Base-by-base conservation (phyloP, 2,113 vertebrate species). In the Myotis yumanensis region DNA sequence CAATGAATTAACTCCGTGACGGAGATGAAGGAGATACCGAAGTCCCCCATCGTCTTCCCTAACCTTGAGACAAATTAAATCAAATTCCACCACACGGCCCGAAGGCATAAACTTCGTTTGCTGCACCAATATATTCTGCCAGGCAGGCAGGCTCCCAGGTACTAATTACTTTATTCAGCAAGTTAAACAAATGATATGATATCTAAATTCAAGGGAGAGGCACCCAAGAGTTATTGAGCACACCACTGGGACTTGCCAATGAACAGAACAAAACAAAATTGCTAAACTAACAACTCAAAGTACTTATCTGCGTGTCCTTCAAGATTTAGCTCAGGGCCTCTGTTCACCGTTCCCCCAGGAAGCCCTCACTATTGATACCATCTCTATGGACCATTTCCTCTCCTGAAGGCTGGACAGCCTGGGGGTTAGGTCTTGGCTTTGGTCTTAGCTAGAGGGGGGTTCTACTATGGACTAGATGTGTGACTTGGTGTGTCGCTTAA, bases 41-140 rank as follows among this genome's bases (percentile, higher is more conserved):
- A 96, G 94, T 96, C 94, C 92, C 92, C 95, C 85, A n/a, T 77
- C 15, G 30, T 97, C 98, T 97, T 76, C 95, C 97, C 97, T 98
- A 98, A 98, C 98, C 98, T 98, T 98, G 98, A 95, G 97, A 98
- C 94, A 98, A 98, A 98, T 98, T 98, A 98, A 98, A 98, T 98
- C 98, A 98, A 97, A 97, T 96, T 96, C 97, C 96, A 89, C 94
- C 30, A 91, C 92, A 96, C 57, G 79, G 96, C 97, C 97, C 94
- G 81, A 96, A 98, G 98, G 97, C 97, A 96, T 97, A 97, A 98
- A 98, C 97, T 97, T 97, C 66, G 96, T 98, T 97, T 96, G 95
- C 97, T 96, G 91, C 93, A 97, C 95, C 97, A 96, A 98, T 96
- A 89, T 93, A 97, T 97, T 93, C 96, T 98, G 97, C 96, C 97